phyloP scores from a whole-genome alignment of 2,113 vertebrate species.

The Perccottus glenii region DNA sequence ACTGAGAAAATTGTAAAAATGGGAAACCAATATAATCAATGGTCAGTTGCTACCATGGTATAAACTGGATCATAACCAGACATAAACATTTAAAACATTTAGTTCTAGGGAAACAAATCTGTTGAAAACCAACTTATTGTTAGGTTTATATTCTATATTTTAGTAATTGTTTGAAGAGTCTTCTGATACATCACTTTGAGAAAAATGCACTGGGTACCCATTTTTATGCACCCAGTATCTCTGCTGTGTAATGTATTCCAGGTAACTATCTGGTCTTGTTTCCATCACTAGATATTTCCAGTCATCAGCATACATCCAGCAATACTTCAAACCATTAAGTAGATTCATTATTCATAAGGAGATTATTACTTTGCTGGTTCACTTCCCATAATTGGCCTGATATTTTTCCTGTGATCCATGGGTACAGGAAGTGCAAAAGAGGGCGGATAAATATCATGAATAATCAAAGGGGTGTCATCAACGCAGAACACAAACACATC shows the following conservation, averaged over 20 bases:
- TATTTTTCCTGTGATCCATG: constrained; percentile 60
- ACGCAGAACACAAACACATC: constrained; percentile 35
- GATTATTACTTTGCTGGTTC: constrained; percentile 75
- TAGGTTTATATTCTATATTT: too few relatives aligned
- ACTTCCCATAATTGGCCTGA: constrained; percentile 73
- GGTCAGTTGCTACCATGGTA: too few relatives aligned
- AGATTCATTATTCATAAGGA: constrained; percentile 78
- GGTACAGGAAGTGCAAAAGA: constrained; percentile 64
- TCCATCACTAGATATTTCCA: constrained; percentile 63
- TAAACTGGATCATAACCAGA: too few relatives aligned
- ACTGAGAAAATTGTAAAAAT: too few relatives aligned
- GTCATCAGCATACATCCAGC: constrained; percentile 53
- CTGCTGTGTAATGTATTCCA: constrained; percentile 20
- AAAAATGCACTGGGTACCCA: too few relatives aligned
- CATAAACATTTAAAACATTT: too few relatives aligned
- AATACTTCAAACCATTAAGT: constrained; percentile 71
- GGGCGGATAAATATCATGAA: constrained; percentile 69
- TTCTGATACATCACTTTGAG: too few relatives aligned
- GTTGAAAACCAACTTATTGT: too few relatives aligned
- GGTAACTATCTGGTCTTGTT: constrained; percentile 44
- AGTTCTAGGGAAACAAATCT: too few relatives aligned
- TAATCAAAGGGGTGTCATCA: constrained; percentile 64
- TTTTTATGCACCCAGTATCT: neutral
- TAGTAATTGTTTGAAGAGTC: too few relatives aligned
- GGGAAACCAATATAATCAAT: too few relatives aligned